These are phyloP conservation scores for Sycophila sp. DNA, from an alignment of 1,140 invertebrate genomes.

Conservation along the genomic window DNA sequence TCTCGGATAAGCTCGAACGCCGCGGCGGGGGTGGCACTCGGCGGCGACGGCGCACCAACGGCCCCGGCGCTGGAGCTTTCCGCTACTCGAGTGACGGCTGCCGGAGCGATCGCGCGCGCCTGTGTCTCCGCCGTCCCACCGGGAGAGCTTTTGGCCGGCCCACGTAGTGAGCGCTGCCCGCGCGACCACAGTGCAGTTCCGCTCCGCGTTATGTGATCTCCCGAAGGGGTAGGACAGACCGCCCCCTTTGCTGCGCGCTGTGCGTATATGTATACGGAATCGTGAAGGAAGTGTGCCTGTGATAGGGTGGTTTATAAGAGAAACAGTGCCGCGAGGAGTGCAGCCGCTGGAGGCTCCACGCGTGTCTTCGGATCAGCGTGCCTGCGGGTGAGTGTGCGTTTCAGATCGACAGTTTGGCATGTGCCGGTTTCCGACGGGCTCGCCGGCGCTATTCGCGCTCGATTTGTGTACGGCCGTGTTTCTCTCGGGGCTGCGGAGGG, in stretches of 20 bases:
- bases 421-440: too few relatives aligned
- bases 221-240: neutral
- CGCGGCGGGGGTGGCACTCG: neutral
- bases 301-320: constrained; percentile 7
- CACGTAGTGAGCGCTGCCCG: neutral
- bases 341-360: too few relatives aligned
- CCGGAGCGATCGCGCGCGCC: constrained; percentile 42
- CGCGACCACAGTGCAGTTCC: too few relatives aligned
- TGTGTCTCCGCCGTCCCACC: neutral
- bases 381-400: neutral
- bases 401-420: too few relatives aligned
- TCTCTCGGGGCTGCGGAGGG: neutral
- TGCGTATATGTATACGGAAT: neutral
- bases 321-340: too few relatives aligned
- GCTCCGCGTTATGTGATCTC: too few relatives aligned
- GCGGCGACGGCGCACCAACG: neutral
- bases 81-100: constrained; percentile 56
- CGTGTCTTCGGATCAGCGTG: neutral
- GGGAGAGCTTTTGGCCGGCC: neutral
- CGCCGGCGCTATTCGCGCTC: too few relatives aligned
- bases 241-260: neutral
- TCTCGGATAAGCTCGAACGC: constrained; percentile 30
- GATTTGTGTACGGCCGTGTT: too few relatives aligned
- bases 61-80: constrained; percentile 43
- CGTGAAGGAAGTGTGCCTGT: neutral